Base-by-base conservation (phyloP, 2,113 vertebrate species). In the Pithys albifrons region DNA sequence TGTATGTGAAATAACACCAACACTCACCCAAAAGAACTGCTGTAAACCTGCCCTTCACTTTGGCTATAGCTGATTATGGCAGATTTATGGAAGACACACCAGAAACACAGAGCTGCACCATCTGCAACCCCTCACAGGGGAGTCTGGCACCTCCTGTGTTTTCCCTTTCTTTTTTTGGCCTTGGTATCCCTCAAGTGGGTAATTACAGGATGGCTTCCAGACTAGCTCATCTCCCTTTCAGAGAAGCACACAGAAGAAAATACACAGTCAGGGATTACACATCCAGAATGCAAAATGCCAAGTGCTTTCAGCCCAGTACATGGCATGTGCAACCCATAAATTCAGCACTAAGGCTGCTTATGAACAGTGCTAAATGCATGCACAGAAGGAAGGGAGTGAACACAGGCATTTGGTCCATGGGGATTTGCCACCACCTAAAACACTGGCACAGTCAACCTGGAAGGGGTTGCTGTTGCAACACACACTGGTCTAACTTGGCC, bases 21-120 rank as follows among this genome's bases (percentile, higher is more conserved):
- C 14, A 84, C 7, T 11, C 13, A 65, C 28, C 10, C 12, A 9
- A 28, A 81, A 43, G 7, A 64, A 64, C 11, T 12, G 2, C 5
- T 57, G 33, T 35, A 75, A 89, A 71, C 27, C 46, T 66, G 52
- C 16, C 43, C 14, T 52, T 58, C 48, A 52, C 25, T 78, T 65
- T 1, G 2, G 45, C 29, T 39, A 27, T 10, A 62, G 57, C 10
- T 33, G 80, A 62, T 31, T 9, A 20, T 7, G 19, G 31, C 10
- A 58, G 31, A 45, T 79, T 28, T 41, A 35, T 29, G 43, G 22
- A 52, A 45, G 27, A 23, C 7, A 37, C 17, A n/a, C 7, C 29
- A 54, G 37, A 31, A 24, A 66, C 23, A 39, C 0, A 0, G 16
- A 71, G 33, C 18, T 73, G 69, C 12, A 69, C 12, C 1, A 2